Percentiles rank a stretch among this genome's conserved stretches.
Conservation (phyloP, 2,797 vertebrate species). For the Anniella stebbinsi region DNA sequence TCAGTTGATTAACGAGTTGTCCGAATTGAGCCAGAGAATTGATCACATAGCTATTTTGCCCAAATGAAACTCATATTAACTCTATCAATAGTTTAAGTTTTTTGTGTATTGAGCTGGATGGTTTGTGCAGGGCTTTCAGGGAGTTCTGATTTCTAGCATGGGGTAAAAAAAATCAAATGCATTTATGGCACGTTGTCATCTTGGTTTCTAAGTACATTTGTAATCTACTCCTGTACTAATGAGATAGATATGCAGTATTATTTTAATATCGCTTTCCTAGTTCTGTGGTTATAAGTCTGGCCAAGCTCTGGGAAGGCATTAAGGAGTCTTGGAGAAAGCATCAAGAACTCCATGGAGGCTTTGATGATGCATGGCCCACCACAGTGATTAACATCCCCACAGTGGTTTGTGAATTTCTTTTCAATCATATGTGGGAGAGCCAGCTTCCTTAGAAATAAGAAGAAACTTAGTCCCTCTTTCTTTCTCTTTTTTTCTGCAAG, state of each 20-base stretch:
- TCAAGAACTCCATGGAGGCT: not conserved
- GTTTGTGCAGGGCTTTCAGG: not conserved
- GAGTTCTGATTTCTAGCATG: too few species aligned
- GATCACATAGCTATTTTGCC: not conserved
- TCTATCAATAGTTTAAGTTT: not conserved
- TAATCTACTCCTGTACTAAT: not conserved
- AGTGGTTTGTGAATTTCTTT: not conserved
- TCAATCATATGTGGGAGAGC: not conserved
- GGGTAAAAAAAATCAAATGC: not conserved
- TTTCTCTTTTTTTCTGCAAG: not conserved
- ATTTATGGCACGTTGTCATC: not conserved
- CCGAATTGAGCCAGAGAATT: too few species aligned
- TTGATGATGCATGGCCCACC: constrained; percentile 47
- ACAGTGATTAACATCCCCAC: constrained; percentile 14
- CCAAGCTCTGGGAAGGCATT: not conserved
- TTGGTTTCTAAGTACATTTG: not conserved
- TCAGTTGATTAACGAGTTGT: too few species aligned
- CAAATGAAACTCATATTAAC: not conserved
- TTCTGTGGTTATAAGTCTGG: not conserved
- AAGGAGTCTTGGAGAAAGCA: constrained; percentile 7
- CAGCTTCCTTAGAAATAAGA: not conserved
- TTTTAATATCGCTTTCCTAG: not conserved
- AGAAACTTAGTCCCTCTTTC: not conserved
- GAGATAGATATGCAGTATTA: not conserved
- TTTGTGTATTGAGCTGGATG: not conserved